These are phyloP conservation scores for Urocitellus parryii DNA, from an alignment of 2,113 vertebrate genomes.

Conservation along the genomic window DNA sequence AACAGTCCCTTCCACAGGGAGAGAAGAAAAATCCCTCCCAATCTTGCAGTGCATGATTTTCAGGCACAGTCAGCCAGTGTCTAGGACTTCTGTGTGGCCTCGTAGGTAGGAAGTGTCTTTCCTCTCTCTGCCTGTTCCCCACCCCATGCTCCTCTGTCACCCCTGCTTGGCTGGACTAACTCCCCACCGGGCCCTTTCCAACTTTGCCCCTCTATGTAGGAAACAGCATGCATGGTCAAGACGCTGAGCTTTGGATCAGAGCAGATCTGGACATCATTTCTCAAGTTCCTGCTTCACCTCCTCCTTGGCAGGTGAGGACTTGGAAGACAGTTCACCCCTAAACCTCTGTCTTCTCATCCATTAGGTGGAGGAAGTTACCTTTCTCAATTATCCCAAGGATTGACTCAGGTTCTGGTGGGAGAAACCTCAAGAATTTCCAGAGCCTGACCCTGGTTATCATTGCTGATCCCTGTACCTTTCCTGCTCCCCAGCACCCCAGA, in stretches of 20 bases:
- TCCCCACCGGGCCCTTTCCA: background rate
- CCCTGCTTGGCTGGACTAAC: background rate
- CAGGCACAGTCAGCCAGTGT: background rate
- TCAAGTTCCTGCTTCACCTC: background rate
- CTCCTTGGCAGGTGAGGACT: background rate
- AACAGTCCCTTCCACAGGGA: background rate
- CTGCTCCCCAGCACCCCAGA: background rate
- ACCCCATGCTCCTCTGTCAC: no score
- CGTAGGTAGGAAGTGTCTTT: no score
- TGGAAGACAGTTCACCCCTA: background rate
- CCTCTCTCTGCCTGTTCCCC: no score
- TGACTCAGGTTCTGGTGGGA: background rate
- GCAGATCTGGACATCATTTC: background rate
- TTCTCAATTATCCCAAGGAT: background rate
- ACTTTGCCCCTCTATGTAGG: background rate
- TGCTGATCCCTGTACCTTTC: background rate
- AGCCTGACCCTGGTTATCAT: no score
- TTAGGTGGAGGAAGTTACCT: background rate
- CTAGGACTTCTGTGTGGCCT: background rate
- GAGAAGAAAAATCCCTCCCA: background rate
- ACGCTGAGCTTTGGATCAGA: background rate
- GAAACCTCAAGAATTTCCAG: background rate
- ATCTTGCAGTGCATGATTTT: no score
- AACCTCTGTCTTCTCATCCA: background rate
- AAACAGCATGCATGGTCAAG: background rate